Evolutionary conservation across 2,888 invertebrate genomes (phyloP), one percentile per base, ranked within the genome.

Genomic region (Penaeus monodon): DNA sequence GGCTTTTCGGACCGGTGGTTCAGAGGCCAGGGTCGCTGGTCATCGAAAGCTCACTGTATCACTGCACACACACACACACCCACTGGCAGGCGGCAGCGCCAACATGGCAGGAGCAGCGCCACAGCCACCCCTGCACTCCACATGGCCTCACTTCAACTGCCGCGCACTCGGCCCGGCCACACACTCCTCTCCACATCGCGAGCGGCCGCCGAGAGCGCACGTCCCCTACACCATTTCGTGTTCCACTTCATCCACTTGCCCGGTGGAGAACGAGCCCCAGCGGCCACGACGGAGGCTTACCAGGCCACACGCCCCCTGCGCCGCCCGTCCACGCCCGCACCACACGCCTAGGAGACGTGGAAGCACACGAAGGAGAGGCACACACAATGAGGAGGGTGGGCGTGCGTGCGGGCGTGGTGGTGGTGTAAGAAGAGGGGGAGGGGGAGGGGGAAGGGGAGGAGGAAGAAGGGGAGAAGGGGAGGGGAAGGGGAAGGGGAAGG

Each of bases 41-140:
- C 82, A 82, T 74, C 84, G 79, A 78, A 85, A 79, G 79, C 79
- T 83, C 83, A 85, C 84, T 78, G 78, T 79, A 85, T 85, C 84
- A 85, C 84, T 85, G 84, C 79, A 85, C 84, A 79, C 84, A 68
- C 68, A 44, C 63, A 44, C 64, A 66, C 38, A 66, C 33, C n/a
- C 33, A 20, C 20, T 20, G n/a, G 73, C 73, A 29, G 29, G 20
- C 29, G n/a, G 29, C 73, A 29, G n/a, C 73, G 33, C 29, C 77
- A 76, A 44, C 76, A 70, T 73, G 74, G 73, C 64, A 64, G 82
- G 73, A 57, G 74, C 82, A 38, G 63, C 82, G 74, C 27, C 82
- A 82, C 57, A 57, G 70, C 73, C 33, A n/a, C 84, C 78, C 84
- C 84, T 74, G 74, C 64, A 83, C 83, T 74, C 83, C 83, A 85